phyloP scores from a whole-genome alignment of 2,888 invertebrate species.

The Nebria brevicollis region DNA sequence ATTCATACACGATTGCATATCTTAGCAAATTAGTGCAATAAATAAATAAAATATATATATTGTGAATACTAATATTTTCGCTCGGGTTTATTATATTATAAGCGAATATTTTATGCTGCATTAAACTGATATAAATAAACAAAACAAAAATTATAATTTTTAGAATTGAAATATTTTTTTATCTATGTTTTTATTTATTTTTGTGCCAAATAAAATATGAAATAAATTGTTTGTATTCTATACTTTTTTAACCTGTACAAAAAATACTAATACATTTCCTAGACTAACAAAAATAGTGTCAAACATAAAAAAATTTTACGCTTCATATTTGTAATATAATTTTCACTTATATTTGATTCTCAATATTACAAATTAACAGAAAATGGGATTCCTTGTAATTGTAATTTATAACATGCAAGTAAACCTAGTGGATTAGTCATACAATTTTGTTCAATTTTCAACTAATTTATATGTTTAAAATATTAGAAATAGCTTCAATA shows the following conservation, averaged over 20 bases:
- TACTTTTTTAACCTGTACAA: not conserved
- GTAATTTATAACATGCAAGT: too few relatives aligned
- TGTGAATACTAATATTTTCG: slow-evolving; percentile 7
- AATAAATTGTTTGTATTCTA: not conserved
- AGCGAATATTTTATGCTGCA: not conserved
- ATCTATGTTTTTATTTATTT: slow-evolving; percentile 18
- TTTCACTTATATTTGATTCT: too few relatives aligned
- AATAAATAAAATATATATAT: slow-evolving; percentile 15
- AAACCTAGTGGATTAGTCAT: too few relatives aligned
- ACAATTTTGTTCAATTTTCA: too few relatives aligned
- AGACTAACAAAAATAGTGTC: not conserved
- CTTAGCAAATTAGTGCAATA: not conserved
- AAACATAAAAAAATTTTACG: not conserved
- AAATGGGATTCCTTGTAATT: too few relatives aligned
- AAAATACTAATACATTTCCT: not conserved
- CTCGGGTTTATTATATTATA: not conserved
- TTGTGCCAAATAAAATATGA: slow-evolving; percentile 21
- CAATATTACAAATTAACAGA: too few relatives aligned
- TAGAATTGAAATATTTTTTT: slow-evolving; percentile 18
- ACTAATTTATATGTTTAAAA: too few relatives aligned
- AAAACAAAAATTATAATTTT: not conserved
- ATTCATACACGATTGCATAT: not conserved
- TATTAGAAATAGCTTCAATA: too few relatives aligned
- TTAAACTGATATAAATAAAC: not conserved
- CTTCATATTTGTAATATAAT: too few relatives aligned